Conservation (phyloP, 2,113 vertebrate species). For the Oostethus manadensis region DNA sequence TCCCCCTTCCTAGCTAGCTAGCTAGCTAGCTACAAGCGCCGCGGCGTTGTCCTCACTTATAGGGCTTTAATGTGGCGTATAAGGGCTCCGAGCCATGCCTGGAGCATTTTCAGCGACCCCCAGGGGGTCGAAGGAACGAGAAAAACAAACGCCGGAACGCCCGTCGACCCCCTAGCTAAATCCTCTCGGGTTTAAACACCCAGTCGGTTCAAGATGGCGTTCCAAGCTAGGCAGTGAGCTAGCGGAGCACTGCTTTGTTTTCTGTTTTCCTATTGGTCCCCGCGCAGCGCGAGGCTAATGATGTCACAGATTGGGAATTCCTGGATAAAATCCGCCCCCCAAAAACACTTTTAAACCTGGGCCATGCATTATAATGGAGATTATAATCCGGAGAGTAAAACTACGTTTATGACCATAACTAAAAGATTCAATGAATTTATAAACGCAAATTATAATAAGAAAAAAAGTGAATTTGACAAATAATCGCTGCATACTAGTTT, state of each 20-base stretch:
- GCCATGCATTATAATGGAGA: too few relatives aligned
- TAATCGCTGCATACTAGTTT: too few relatives aligned
- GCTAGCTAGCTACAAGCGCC: constrained; percentile 15
- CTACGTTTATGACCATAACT: too few relatives aligned
- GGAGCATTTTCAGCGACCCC: neutral
- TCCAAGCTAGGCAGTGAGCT: constrained; percentile 20
- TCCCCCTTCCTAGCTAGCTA: constrained; percentile 46
- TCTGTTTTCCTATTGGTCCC: constrained; percentile 37
- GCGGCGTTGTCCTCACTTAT: constrained; percentile 4
- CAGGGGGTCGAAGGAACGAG: neutral
- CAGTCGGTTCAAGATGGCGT: constrained; percentile 70
- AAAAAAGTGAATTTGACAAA: too few relatives aligned
- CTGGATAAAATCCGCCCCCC: constrained; percentile 19
- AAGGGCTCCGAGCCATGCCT: constrained; percentile 15
- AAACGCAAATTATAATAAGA: too few relatives aligned
- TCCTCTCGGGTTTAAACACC: constrained; percentile 56
- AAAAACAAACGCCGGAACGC: neutral
- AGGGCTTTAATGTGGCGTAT: constrained; percentile 9
- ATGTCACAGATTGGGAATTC: constrained; percentile 48
- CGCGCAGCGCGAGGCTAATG: constrained; percentile 20
- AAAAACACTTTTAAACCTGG: too few relatives aligned
- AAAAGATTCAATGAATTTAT: too few relatives aligned
- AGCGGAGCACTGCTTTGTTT: constrained; percentile 6
- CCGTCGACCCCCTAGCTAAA: constrained; percentile 11
- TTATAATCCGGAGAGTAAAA: too few relatives aligned